Conservation (phyloP, 1,140 invertebrate genomes). For the Nasonia giraulti region DNA sequence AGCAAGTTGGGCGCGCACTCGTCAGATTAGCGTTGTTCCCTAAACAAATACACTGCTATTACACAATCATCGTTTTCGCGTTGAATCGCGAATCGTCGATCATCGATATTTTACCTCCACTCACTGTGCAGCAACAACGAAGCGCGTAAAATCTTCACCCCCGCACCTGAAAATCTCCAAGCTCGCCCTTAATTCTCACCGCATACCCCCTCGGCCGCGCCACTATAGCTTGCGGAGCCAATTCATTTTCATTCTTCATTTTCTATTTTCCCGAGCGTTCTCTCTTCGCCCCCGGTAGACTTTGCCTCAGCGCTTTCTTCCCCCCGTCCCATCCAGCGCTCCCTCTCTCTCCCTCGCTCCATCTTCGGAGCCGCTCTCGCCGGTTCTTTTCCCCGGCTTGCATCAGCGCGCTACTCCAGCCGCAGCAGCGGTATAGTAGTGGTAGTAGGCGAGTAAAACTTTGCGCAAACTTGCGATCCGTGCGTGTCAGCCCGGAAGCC, state of each 20-base stretch:
- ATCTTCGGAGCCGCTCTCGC: not conserved
- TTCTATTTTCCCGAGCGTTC: slow-evolving; percentile 27
- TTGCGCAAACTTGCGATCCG: slow-evolving; percentile 65
- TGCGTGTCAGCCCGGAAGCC: slow-evolving; percentile 68
- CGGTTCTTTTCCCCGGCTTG: not conserved
- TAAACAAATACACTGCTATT: slow-evolving; percentile 71
- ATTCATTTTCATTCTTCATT: slow-evolving; percentile 50
- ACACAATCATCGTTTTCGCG: slow-evolving; percentile 30
- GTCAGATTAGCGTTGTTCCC: slow-evolving; percentile 59
- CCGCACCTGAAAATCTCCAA: slow-evolving; percentile 7
- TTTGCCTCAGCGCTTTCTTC: slow-evolving; percentile 30
- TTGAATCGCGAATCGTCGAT: not conserved
- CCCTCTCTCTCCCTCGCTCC: slow-evolving; percentile 39
- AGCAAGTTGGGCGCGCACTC: slow-evolving; percentile 30
- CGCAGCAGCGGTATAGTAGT: not conserved
- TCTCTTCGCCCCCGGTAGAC: not conserved
- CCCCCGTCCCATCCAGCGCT: not conserved
- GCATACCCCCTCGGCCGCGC: not conserved
- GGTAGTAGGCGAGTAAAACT: slow-evolving; percentile 58
- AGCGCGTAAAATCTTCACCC: not conserved
- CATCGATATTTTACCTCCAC: not conserved
- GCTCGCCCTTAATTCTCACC: slow-evolving; percentile 18
- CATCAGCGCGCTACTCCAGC: not conserved
- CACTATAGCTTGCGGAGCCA: not conserved
- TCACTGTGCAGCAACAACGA: not conserved